A percentile compares a stretch with the other conserved stretches of the same genome.
phyloP scores from a whole-genome alignment of 2,113 vertebrate genomes.

The Trachemys scripta region DNA sequence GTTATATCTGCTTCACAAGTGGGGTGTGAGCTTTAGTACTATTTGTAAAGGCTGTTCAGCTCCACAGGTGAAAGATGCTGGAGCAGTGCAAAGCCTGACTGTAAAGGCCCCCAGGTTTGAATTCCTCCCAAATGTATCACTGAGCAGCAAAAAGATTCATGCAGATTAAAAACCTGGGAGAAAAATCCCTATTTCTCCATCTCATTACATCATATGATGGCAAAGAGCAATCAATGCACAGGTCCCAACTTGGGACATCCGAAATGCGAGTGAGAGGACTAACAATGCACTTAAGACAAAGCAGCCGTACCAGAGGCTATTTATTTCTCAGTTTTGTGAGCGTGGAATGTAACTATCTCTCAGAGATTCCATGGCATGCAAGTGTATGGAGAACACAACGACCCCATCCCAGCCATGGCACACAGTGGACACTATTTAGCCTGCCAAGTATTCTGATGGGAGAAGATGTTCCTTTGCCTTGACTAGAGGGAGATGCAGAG shows the following conservation, averaged over 20 bases:
- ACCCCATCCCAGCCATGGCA: rapidly evolving
- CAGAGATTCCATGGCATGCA: too few species aligned
- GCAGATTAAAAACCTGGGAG: neutral
- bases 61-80: neutral
- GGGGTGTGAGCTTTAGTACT: rapidly evolving
- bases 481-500: neutral
- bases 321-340: neutral
- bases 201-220: neutral
- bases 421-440: neutral
- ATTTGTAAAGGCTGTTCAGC: neutral
- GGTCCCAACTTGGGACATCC: neutral
- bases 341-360: too few species aligned
- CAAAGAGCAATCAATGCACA: neutral
- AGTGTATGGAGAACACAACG: too few species aligned
- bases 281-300: neutral
- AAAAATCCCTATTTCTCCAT: neutral
- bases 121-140: neutral
- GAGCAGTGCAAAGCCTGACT: neutral
- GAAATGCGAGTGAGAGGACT: neutral
- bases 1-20: too few species aligned
- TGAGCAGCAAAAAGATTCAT: neutral
- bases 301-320: neutral
- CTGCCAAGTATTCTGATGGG: neutral
- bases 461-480: neutral
- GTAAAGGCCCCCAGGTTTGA: rapidly evolving